Evolutionary conservation across 92 coral and sea anemone genomes (phyloP), one percentile per base, ranked within the genome.

Genomic region (Montipora capitata): DNA sequence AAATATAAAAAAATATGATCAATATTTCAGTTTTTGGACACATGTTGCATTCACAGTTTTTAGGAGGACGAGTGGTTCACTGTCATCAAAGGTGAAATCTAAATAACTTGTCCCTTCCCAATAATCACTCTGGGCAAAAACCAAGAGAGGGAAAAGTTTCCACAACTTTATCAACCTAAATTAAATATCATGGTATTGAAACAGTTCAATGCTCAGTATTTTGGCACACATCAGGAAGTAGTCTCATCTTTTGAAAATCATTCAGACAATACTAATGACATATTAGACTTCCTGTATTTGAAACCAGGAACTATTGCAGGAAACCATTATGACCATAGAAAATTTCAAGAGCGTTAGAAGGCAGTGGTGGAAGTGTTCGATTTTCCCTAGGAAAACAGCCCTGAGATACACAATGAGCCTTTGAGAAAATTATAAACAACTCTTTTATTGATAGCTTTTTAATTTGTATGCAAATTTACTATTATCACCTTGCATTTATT

Each of bases 391-490:
- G 40, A 65, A 65, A 20, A 20, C 70, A 65, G 40, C 38, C 7
- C 12, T 39, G 44, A 35, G 4, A 67, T 18, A 12, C 4, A 67
- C 43, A 67, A 35, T 10, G 6, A 67, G 2, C 1, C 11, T 16
- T 5, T 4, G 20, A 40, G 17, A 13, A 49, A 73, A 40, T 48
- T 16, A 18, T 8, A 48, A 18, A 17, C 56, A n/a, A 73, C 7
- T 9, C 35, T 5, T 16, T 9, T 14, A 40, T 17, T 3, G 7
- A 44, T 16, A 48, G 5, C n/a, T 48, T 73, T 58, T 54, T 69
- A 81, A 54, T 81, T 81, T 35, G 54, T 13, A 81, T 52, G 77
- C 54, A 54, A 52, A 81, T 81, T 68, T 51, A 51, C 76, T 15
- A 3, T 67, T 40, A 41, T 67, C 10, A 49, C 13, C n/a, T 40